Percentiles rank a stretch among this genome's conserved stretches.
Evolutionary conservation across 2,888 invertebrate species (phyloP).

Genomic region (Smittia aterrima): DNA sequence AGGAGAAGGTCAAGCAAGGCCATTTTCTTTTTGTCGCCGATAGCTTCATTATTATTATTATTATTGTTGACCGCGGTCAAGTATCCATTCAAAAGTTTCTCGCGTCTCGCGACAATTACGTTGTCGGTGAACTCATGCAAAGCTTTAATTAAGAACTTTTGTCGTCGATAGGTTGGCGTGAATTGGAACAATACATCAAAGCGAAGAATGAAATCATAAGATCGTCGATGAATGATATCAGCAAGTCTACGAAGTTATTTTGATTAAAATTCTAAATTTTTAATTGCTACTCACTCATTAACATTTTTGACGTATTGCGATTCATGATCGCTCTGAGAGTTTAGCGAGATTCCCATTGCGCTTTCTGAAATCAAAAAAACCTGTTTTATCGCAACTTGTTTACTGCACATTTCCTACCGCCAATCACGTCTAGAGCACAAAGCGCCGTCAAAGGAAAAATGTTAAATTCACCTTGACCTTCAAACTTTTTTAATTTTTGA

Average conservation of each 20-base stretch:
- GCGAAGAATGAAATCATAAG: conserved; percentile 46
- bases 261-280: conserved; percentile 42
- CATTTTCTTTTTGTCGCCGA: conserved; percentile 55
- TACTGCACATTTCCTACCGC: conserved; percentile 53
- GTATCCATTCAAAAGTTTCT: conserved; percentile 42
- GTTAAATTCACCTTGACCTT: conserved; percentile 55
- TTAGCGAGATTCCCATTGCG: conserved; percentile 76
- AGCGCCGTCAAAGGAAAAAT: conserved; percentile 59
- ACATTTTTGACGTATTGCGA: conserved; percentile 74
- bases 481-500: conserved; percentile 54
- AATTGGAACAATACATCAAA: conserved; percentile 17
- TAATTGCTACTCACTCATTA: conserved; percentile 59
- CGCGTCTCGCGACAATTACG: conserved; percentile 51
- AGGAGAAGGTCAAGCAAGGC: conserved; percentile 63
- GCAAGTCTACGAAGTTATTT: conserved; percentile 2
- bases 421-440: conserved; percentile 59
- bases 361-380: conserved; percentile 63
- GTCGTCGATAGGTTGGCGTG: conserved; percentile 11
- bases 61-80: neutral
- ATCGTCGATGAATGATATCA: conserved; percentile 49
- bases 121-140: conserved; percentile 54
- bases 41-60: neutral
- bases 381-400: too few species aligned
- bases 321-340: conserved; percentile 67
- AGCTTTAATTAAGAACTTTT: conserved; percentile 46